Conservation (phyloP, 2,797 vertebrate genomes). For the Gallinago solitaria region DNA sequence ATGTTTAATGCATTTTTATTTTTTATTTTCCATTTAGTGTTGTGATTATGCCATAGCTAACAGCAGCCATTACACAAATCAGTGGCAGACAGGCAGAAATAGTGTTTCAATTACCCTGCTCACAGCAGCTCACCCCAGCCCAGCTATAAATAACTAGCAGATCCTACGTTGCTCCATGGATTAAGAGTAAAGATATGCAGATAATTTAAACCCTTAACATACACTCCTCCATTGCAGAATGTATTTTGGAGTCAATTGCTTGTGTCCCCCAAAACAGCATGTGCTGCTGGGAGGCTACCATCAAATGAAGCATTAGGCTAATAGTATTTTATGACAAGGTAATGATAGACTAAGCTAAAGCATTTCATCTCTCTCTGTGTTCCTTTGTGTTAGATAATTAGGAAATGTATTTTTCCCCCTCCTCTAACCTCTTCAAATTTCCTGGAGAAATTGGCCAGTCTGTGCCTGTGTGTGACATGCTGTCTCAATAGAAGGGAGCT, state of each 20-base stretch:
- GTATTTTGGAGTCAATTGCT: not conserved
- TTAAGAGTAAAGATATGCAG: slow-evolving; percentile 54
- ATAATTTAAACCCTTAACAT: not conserved
- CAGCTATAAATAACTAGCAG: slow-evolving; percentile 52
- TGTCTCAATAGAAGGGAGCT: not conserved
- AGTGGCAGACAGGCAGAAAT: slow-evolving; percentile 45
- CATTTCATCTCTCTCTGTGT: not conserved
- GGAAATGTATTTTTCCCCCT: not conserved
- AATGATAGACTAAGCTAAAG: not conserved
- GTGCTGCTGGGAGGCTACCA: not conserved
- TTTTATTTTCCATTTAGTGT: slow-evolving; percentile 32
- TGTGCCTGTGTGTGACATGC: not conserved
- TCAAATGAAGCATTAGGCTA: not conserved
- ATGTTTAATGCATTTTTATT: slow-evolving; percentile 60
- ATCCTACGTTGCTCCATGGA: slow-evolving; percentile 4
- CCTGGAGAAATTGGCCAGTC: not conserved
- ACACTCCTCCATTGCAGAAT: not conserved
- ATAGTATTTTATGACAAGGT: not conserved
- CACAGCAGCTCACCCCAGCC: slow-evolving; percentile 22
- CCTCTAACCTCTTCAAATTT: not conserved
- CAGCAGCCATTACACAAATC: slow-evolving; percentile 48
- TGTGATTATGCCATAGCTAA: slow-evolving; percentile 23
- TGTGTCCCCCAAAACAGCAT: not conserved
- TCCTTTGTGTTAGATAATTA: not conserved
- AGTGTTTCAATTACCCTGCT: slow-evolving; percentile 66